Evolutionary conservation across 1,140 invertebrate genomes (phyloP).

Genomic region (Gryon sp.): DNA sequence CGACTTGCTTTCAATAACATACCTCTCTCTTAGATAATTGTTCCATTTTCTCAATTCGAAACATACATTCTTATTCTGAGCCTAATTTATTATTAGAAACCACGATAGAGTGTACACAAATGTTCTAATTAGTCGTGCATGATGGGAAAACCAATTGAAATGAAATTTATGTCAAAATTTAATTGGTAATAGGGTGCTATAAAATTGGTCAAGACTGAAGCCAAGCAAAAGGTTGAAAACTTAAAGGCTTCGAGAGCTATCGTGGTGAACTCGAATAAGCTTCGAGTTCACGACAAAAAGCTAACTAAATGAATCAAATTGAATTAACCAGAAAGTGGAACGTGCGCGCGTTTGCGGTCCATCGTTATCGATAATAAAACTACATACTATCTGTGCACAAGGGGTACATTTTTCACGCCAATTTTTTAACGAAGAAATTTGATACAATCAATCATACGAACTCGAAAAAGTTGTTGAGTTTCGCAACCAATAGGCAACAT

Average conservation of each 20-base stretch:
- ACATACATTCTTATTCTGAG: too few species aligned
- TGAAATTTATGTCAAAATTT: conserved; percentile 27
- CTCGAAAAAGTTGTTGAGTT: conserved; percentile 1
- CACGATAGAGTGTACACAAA: too few species aligned
- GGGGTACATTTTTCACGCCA: too few species aligned
- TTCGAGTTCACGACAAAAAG: conserved; percentile 25
- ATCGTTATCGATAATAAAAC: conserved; percentile 33
- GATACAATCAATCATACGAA: conserved; percentile 27
- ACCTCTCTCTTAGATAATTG: too few species aligned
- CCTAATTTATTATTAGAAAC: too few species aligned
- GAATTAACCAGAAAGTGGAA: conserved; percentile 46
- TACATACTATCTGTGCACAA: too few species aligned
- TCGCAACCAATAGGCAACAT: conserved; percentile 29
- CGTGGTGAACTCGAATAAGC: conserved; percentile 26
- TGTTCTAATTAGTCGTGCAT: too few species aligned
- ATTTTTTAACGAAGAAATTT: conserved; percentile 23
- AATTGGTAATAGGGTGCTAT: conserved; percentile 14
- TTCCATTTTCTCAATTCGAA: too few species aligned
- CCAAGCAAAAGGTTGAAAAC: conserved; percentile 43
- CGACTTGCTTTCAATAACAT: too few species aligned
- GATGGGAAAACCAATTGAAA: too few species aligned
- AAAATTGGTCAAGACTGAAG: conserved; percentile 41
- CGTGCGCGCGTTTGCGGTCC: conserved; percentile 32
- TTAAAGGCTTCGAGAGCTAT: conserved; percentile 49
- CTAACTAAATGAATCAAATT: conserved; percentile 54